Conservation (phyloP, 2,113 vertebrate species). For the Naja naja region DNA sequence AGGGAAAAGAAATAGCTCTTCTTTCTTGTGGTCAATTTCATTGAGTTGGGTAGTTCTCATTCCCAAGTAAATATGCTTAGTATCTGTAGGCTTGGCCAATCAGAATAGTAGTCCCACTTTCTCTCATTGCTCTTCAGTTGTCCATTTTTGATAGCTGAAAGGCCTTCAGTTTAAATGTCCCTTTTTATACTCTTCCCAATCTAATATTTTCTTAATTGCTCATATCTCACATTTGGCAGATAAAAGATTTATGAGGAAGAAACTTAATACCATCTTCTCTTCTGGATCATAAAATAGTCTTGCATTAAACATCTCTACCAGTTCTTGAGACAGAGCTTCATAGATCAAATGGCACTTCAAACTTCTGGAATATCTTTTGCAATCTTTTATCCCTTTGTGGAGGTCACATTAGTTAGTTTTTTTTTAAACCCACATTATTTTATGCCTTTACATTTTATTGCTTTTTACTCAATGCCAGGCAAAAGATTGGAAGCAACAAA, state of each 20-base stretch:
- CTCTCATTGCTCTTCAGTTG: neutral
- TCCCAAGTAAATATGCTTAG: too few relatives aligned
- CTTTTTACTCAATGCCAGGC: neutral
- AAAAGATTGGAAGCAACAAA: neutral
- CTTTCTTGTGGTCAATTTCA: too few relatives aligned
- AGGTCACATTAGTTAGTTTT: neutral
- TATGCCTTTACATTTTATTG: neutral
- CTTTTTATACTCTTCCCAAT: neutral
- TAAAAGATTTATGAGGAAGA: neutral
- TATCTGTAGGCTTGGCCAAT: too few relatives aligned
- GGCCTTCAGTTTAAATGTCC: neutral
- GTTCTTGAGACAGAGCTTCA: neutral
- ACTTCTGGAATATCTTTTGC: neutral
- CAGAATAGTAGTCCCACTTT: too few relatives aligned
- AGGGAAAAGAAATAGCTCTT: too few relatives aligned
- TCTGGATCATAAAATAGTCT: neutral
- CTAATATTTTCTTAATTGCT: neutral
- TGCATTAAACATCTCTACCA: neutral
- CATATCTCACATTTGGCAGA: neutral
- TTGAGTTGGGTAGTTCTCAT: too few relatives aligned
- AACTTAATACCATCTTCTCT: neutral
- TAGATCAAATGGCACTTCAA: neutral
- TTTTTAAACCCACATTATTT: neutral
- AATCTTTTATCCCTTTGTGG: neutral
- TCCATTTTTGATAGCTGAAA: neutral